Base-by-base conservation (phyloP, 2,888 invertebrate species). In the Chloroclystis v-ata region DNA sequence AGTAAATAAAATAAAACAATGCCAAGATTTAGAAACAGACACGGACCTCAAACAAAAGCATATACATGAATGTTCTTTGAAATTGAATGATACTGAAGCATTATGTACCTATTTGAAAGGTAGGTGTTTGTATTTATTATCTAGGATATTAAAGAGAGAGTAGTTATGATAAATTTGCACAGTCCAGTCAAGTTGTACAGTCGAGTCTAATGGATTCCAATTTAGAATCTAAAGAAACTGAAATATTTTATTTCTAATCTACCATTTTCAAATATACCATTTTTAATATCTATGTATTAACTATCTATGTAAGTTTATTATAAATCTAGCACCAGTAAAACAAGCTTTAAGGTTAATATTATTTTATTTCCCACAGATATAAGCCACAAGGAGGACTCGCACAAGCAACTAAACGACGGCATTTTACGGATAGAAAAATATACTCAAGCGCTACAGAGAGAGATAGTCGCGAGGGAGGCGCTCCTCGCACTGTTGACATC, bases 341-440 rank as follows among this genome's bases (percentile, higher is more conserved):
- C n/a, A n/a, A n/a, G n/a, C n/a, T n/a, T n/a, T n/a, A n/a, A n/a
- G n/a, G n/a, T 3, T 20, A 20, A 20, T 20, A 20, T n/a, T n/a
- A n/a, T 4, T 4, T 20, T 20, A 20, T 13, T 9, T 10, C 1
- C 16, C 4, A 33, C 54, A 94, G 97, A 97, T 73, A 91, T 95
- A 59, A 92, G 93, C 53, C 93, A 93, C 73, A 94, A 95, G 13
- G 95, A 95, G 63, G 96, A 97, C 72, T 94, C 95, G 1, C 95
- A 95, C 58, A 93, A 92, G 55, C 97, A 97, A 68, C 90, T 97
- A 51, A 96, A 96, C 54, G 93, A 94, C 52, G 95, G 95, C 13
- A 92, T 94, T 35, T 86, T 86, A 12, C 94, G 93, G 60, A 91
- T 97, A 56, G 95, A 96, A 69, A 90, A 91, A 43, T 97, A 95